Conservation (phyloP, 2,888 invertebrate species). For the Erebia epiphron region DNA sequence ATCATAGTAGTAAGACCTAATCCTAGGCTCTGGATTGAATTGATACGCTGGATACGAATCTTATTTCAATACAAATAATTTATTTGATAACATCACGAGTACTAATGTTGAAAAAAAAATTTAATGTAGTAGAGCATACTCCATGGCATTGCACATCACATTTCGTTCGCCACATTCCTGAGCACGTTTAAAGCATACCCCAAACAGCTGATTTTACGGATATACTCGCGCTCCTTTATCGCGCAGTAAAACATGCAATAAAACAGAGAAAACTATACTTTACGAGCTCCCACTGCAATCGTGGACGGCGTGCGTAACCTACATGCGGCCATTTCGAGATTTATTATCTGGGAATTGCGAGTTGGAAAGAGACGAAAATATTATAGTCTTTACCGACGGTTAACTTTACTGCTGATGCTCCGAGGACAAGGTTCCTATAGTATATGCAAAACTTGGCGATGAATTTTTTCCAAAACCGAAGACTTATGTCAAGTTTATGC, state of each 20-base stretch:
- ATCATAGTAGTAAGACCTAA: neutral
- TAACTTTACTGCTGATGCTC: constrained; percentile 66
- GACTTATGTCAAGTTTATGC: neutral
- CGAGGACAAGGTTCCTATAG: constrained; percentile 68
- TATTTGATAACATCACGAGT: neutral
- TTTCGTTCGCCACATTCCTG: constrained; percentile 81
- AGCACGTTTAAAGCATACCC: constrained; percentile 81
- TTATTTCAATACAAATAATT: neutral
- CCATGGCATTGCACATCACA: constrained; percentile 62
- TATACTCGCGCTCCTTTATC: constrained; percentile 80
- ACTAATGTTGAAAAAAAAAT: neutral
- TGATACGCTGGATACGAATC: neutral
- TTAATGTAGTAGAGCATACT: constrained; percentile 64
- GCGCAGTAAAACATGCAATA: constrained; percentile 76
- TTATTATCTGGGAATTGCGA: constrained; percentile 84
- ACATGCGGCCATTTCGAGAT: constrained; percentile 84
- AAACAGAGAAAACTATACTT: constrained; percentile 83
- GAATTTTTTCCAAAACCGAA: neutral
- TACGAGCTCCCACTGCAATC: constrained; percentile 77
- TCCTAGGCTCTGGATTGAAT: neutral
- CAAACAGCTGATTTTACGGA: constrained; percentile 81
- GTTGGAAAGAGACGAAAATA: constrained; percentile 81
- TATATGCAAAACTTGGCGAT: constrained; percentile 56
- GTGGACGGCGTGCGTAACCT: constrained; percentile 83
- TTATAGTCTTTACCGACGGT: constrained; percentile 76